Evolutionary conservation across 2,888 invertebrate genomes (phyloP).

Genomic region (Polia nebulosa): DNA sequence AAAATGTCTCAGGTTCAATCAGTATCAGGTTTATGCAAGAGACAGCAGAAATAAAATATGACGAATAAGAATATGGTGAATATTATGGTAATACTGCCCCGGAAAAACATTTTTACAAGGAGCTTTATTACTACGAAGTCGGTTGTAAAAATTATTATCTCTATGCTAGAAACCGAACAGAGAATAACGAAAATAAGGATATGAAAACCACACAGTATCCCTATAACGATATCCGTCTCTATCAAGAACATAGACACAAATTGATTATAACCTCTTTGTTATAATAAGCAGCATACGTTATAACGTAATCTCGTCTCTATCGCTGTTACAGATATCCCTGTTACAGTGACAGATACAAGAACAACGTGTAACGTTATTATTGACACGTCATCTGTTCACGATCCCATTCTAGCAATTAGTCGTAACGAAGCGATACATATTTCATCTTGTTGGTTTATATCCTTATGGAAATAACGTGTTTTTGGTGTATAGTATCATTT

Average conservation of each 20-base stretch:
- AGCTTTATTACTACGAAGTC: neutral
- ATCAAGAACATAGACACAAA: constrained; percentile 14
- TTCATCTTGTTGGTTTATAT: constrained; percentile 33
- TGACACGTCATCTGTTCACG: constrained; percentile 37
- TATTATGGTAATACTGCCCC: neutral
- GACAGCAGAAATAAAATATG: neutral
- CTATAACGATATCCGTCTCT: neutral
- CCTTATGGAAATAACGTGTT: constrained; percentile 9
- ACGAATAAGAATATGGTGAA: neutral
- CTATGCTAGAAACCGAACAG: neutral
- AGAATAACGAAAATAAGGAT: neutral
- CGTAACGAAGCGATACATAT: constrained; percentile 40
- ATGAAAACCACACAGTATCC: neutral
- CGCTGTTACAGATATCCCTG: constrained; percentile 1
- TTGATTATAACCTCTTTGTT: constrained; percentile 10
- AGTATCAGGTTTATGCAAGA: neutral
- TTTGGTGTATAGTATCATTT: constrained; percentile 2
- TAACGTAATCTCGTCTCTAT: neutral
- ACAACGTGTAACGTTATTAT: constrained; percentile 23
- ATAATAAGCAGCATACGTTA: neutral
- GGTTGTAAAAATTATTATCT: neutral
- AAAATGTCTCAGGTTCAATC: no score
- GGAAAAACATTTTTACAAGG: neutral
- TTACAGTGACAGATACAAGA: constrained; percentile 11
- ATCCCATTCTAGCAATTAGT: constrained; percentile 45